Evolutionary conservation across 1,140 invertebrate genomes (phyloP).

Genomic region (Formica exsecta): DNA sequence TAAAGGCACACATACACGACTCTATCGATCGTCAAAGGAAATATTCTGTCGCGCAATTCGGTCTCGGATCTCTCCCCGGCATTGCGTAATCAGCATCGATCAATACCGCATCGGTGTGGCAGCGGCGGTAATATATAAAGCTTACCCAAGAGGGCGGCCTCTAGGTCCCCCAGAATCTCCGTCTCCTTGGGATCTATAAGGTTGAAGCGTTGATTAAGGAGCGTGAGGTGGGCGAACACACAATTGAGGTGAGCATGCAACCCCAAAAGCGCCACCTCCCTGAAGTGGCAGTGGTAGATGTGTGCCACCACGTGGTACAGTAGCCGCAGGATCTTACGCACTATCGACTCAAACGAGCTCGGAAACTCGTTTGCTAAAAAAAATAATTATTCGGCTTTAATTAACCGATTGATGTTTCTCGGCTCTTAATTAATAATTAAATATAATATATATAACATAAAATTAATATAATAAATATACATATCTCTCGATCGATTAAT

Average conservation of each 20-base stretch:
- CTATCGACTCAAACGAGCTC: constrained; percentile 96
- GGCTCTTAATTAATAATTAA: background rate
- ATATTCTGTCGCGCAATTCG: constrained; percentile 13
- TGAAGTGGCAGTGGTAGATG: constrained; percentile 98
- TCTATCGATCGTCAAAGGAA: constrained; percentile 15
- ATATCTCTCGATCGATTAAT: background rate
- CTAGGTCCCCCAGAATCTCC: constrained; percentile 95
- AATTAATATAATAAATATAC: background rate
- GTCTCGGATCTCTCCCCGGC: constrained; percentile 37
- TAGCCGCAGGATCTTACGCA: constrained; percentile 97
- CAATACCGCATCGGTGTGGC: constrained; percentile 49
- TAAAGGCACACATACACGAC: background rate
- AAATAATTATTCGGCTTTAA: background rate
- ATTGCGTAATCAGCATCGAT: constrained; percentile 61
- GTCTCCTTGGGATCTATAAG: constrained; percentile 98
- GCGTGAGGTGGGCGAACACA: constrained; percentile 98
- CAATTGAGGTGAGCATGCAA: constrained; percentile 98
- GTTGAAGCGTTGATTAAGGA: constrained; percentile 96
- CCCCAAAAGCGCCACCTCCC: constrained; percentile 96
- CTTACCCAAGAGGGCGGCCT: constrained; percentile 89
- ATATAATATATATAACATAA: background rate
- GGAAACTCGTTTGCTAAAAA: constrained; percentile 97
- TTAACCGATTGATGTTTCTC: background rate
- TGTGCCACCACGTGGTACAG: constrained; percentile 99
- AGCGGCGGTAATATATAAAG: constrained; percentile 27